Evolutionary conservation across 2,113 vertebrate species (phyloP).

Genomic region (Peromyscus leucopus): DNA sequence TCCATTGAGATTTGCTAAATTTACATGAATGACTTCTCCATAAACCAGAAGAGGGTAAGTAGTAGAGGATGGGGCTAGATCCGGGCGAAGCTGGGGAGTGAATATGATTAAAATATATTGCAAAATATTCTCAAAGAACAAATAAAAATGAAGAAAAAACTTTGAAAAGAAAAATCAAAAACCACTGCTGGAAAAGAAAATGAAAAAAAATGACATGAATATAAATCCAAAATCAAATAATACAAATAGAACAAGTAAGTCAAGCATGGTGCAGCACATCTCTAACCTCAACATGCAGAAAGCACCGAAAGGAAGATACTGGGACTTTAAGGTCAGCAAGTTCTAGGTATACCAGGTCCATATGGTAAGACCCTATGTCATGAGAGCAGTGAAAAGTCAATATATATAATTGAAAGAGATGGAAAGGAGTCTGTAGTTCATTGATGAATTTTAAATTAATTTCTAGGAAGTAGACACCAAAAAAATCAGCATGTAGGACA

Average conservation of each 20-base stretch:
- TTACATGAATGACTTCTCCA: not conserved
- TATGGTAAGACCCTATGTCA: not conserved
- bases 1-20: not conserved
- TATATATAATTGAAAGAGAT: not conserved
- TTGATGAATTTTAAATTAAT: not conserved
- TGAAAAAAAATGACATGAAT: not conserved
- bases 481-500: not conserved
- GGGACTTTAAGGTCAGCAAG: too few relatives aligned
- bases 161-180: not conserved
- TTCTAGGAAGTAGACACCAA: not conserved
- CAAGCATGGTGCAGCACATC: too few relatives aligned
- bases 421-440: not conserved
- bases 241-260: not conserved
- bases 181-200: not conserved
- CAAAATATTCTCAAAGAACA: not conserved
- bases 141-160: not conserved
- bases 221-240: not conserved
- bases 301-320: too few relatives aligned
- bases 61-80: too few relatives aligned
- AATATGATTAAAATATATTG: not conserved
- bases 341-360: not conserved
- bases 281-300: not conserved
- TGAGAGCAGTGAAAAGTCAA: not conserved
- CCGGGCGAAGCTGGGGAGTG: not conserved
- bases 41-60: not conserved